Evolutionary conservation across 1,140 invertebrate species (phyloP).

Genomic region (Drosophila subpulchrella): DNA sequence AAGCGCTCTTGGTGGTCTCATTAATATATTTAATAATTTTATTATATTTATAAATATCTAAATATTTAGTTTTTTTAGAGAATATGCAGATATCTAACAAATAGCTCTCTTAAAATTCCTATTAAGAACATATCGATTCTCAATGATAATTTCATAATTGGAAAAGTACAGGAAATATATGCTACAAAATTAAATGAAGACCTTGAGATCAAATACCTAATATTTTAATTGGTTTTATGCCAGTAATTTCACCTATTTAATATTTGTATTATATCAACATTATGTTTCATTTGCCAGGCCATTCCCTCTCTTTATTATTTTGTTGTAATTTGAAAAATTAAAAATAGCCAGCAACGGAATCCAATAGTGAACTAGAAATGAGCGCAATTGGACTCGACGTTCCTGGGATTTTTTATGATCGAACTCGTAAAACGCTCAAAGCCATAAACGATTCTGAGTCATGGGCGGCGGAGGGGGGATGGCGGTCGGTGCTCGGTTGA

Average conservation of each 20-base stretch:
- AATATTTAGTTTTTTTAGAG: too few species aligned
- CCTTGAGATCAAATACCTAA: too few species aligned
- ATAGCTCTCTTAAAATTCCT: too few species aligned
- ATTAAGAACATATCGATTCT: too few species aligned
- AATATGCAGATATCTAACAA: too few species aligned
- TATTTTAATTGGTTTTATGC: too few species aligned
- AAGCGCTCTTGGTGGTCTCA: too few species aligned
- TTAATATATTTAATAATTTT: too few species aligned
- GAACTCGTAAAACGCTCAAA: constrained; percentile 66
- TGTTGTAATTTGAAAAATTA: constrained; percentile 23
- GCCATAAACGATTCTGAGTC: constrained; percentile 59
- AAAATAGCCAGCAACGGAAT: constrained; percentile 49
- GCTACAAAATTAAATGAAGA: too few species aligned
- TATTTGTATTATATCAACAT: background rate
- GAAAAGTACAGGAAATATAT: too few species aligned
- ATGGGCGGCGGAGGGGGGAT: constrained; percentile 21
- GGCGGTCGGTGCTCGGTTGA: background rate
- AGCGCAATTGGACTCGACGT: constrained; percentile 33
- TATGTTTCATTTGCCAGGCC: background rate
- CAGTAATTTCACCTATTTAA: background rate
- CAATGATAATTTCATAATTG: too few species aligned
- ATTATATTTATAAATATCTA: too few species aligned
- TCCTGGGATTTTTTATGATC: constrained; percentile 54
- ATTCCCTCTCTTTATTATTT: constrained; percentile 9
- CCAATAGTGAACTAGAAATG: constrained; percentile 10